A percentile compares a stretch with the other conserved stretches of the same genome.
Evolutionary conservation across 2,888 invertebrate species (phyloP).

Genomic region (Perizoma flavofasciatum): DNA sequence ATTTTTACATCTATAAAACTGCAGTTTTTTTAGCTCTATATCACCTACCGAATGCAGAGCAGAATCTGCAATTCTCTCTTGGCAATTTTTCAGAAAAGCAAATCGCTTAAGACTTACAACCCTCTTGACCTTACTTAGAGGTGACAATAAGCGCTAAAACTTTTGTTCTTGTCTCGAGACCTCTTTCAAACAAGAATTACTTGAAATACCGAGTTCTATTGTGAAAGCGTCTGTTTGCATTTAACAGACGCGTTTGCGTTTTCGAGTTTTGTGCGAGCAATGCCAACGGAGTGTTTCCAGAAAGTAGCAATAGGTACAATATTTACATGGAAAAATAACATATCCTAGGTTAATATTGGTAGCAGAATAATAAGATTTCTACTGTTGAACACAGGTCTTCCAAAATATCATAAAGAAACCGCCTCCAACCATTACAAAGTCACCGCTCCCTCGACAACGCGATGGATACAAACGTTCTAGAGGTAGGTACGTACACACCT

Average conservation of each 20-base stretch:
- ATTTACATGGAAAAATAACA: too few species aligned
- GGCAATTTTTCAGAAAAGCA: neutral
- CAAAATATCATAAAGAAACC: too few species aligned
- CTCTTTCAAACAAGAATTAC: slow-evolving; percentile 65
- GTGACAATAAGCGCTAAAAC: slow-evolving; percentile 71
- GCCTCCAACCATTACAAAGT: too few species aligned
- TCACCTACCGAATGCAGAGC: too few species aligned
- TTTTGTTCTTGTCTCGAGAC: slow-evolving; percentile 70
- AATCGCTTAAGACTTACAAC: slow-evolving; percentile 33
- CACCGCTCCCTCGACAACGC: too few species aligned
- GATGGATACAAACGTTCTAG: too few species aligned
- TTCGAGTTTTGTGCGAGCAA: slow-evolving; percentile 24
- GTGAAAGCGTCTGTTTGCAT: slow-evolving; percentile 54
- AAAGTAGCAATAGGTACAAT: neutral
- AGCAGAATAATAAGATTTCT: neutral
- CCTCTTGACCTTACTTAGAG: slow-evolving; percentile 58
- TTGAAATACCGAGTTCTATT: slow-evolving; percentile 54
- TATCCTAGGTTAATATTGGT: slow-evolving; percentile 2
- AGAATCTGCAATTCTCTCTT: too few species aligned
- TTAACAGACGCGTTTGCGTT: slow-evolving; percentile 28
- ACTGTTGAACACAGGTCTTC: too few species aligned
- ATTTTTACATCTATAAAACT: too few species aligned
- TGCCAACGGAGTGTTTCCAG: slow-evolving; percentile 13
- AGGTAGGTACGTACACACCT: too few species aligned
- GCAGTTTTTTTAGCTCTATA: too few species aligned